Evolutionary conservation across 2,888 invertebrate genomes (phyloP), one percentile per base, ranked within the genome.

Genomic region (Dolichomitus sp.): DNA sequence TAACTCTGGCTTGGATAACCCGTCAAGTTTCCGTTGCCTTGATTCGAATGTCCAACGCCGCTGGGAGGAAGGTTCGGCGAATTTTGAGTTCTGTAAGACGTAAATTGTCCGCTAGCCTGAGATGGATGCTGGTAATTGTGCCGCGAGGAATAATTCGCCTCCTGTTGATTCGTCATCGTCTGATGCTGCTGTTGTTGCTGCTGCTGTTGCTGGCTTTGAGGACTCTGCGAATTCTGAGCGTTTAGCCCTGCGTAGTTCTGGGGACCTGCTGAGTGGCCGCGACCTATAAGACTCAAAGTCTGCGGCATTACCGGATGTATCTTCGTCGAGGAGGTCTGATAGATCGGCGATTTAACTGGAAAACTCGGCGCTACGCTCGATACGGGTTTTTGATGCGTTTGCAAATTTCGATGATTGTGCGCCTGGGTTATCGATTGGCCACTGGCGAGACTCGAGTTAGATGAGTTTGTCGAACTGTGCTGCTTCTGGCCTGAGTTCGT

Each of bases 351-450:
- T 63, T 93, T 93, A 0, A 93, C 93, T 83, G 96, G 95, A 94
- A 96, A 96, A 88, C 95, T 96, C 84, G 98, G 97, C 86, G 97
- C 97, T 84, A 97, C 97, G 94, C 97, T 97, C 93, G 97, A 97
- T 86, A 97, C 96, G 83, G 98, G 98, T 94, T 98, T 98, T 95
- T 98, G 96, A 91, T 95, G 95, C 87, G 93, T 94, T 40, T 90
- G 90, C 6, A 90, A 76, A 74, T 90, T 92, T 54, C 92, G 86
- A 54, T 91, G 91, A 79, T 90, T 90, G 66, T 92, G 92, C 9
- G 81, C 81, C 69, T 90, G 92, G 7, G 85, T 87, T 37, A 89
- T 81, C 12, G 90, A 86, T 69, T 84, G 86, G 14, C 79, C 82
- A 19, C 93, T 93, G 52, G 93, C 93, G 17, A 93, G 89, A 23